Evolutionary conservation across 2,113 vertebrate species (phyloP), one percentile per base, ranked within the genome.

Genomic region (Brevimyrus niger): DNA sequence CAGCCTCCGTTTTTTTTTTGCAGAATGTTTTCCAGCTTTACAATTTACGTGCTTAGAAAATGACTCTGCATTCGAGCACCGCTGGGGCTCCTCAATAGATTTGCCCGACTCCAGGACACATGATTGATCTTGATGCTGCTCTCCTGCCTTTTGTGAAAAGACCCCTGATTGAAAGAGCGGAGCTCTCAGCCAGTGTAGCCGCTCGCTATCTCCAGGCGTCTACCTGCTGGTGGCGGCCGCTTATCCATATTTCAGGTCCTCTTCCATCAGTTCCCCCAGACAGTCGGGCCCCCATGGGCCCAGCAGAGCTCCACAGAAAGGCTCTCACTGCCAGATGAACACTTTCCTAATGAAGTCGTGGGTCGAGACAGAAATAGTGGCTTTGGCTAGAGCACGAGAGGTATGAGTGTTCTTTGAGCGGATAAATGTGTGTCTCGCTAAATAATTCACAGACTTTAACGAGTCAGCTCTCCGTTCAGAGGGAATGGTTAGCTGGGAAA

Each of bases 381-480:
- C 46, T 80, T 35, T 88, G 47, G 47, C 65, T 88, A n/a, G 42
- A 73, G 44, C 46, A 19, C 9, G 69, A 88, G 88, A 76, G 65
- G 80, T 88, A 88, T 51, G 65, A 35, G 42, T 80, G 31, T 51
- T 10, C 88, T 31, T 51, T 38, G 46, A 88, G 88, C 19, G 69
- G 65, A 88, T 80, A 51, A 50, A 76, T 88, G 88, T 50, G 69
- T 80, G 65, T 42, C 69, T 69, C 23, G 17, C 69, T 88, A 88
- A 80, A 88, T 88, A 88, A 88, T 88, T 88, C 88, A 76, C 65
- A 51, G 42, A 27, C 46, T 44, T 51, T 76, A 88, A 88, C 27
- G 69, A 48, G 21, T 61, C 44, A 48, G 47, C 27, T 88, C 47
- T 88, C 88, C 15, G 23, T 76, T 88, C 69, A 76, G 69, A 44